Conservation (phyloP, 2,797 vertebrate species). For the Saxicola maurus region DNA sequence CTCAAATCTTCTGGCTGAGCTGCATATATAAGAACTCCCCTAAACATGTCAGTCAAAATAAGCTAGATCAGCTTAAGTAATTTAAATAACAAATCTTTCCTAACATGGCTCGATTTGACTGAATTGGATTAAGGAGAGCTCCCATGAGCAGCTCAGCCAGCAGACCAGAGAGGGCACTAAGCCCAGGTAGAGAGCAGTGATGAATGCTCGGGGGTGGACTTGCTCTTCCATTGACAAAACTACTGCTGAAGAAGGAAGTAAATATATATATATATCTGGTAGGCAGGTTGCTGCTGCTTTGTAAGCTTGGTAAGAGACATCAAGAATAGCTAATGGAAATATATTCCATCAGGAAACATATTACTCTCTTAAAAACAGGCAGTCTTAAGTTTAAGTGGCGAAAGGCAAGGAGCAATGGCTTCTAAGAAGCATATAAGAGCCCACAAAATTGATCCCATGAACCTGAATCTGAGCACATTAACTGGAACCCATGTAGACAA, state of each 20-base stretch:
- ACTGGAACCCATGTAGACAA: neutral
- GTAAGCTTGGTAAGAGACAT: neutral
- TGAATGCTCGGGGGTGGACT: neutral
- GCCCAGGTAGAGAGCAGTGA: neutral
- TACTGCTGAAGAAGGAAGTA: neutral
- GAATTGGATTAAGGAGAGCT: conserved; percentile 51
- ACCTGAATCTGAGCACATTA: neutral
- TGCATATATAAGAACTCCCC: conserved; percentile 3
- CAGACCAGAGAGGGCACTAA: neutral
- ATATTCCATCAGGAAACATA: neutral
- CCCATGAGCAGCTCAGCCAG: conserved; percentile 8
- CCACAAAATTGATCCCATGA: neutral
- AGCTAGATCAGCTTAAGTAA: conserved; percentile 56
- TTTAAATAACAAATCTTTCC: conserved; percentile 61
- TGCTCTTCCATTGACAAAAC: neutral
- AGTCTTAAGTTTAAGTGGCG: neutral
- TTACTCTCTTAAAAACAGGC: neutral
- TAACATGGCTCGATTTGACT: conserved; percentile 49
- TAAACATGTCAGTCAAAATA: conserved; percentile 59
- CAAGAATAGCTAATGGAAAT: neutral
- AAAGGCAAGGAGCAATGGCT: neutral
- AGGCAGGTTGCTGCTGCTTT: neutral
- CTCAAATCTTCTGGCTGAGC: conserved; percentile 22
- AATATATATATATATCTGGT: neutral
- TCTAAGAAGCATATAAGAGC: neutral